A percentile compares a stretch with the other conserved stretches of the same genome.
These are phyloP conservation scores for Xiphorhynchus elegans DNA, from an alignment of 2,113 vertebrate genomes.

Conservation along the genomic window DNA sequence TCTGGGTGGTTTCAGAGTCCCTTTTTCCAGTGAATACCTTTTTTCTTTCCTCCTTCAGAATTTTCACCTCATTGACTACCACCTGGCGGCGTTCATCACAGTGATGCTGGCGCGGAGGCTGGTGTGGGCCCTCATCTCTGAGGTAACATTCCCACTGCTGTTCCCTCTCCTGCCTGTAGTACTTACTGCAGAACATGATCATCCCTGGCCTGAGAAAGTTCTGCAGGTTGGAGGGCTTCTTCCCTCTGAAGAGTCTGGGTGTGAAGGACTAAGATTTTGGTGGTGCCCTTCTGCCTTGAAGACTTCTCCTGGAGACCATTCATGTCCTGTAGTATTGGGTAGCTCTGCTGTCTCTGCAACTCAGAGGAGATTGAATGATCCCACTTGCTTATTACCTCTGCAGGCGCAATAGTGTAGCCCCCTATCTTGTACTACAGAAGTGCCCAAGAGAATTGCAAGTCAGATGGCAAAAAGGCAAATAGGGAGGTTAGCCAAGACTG, in stretches of 20 bases:
- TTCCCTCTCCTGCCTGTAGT: neutral
- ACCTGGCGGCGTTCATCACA: slow-evolving; percentile 96
- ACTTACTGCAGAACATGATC: neutral
- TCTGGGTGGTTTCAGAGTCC: neutral
- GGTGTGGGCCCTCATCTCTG: slow-evolving; percentile 95
- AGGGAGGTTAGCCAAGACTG: neutral
- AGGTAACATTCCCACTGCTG: slow-evolving; percentile 78
- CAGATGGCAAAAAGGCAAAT: neutral
- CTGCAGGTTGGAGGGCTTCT: neutral
- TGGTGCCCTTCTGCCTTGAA: neutral
- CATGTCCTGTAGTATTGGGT: neutral
- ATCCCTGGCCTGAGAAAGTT: neutral
- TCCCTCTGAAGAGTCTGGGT: neutral
- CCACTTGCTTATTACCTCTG: neutral
- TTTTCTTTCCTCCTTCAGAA: slow-evolving; percentile 82
- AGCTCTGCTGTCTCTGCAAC: neutral
- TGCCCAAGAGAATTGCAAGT: neutral
- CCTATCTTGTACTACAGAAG: neutral
- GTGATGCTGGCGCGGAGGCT: slow-evolving; percentile 97
- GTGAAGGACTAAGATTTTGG: neutral
- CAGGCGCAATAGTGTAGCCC: neutral
- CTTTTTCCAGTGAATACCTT: slow-evolving; percentile 33
- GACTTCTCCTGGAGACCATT: neutral
- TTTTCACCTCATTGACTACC: slow-evolving; percentile 98
- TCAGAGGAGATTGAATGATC: neutral